A percentile compares a stretch with the other conserved stretches of the same genome.
Conservation (phyloP, 2,888 invertebrate species). For the Drosophila gaucha region DNA sequence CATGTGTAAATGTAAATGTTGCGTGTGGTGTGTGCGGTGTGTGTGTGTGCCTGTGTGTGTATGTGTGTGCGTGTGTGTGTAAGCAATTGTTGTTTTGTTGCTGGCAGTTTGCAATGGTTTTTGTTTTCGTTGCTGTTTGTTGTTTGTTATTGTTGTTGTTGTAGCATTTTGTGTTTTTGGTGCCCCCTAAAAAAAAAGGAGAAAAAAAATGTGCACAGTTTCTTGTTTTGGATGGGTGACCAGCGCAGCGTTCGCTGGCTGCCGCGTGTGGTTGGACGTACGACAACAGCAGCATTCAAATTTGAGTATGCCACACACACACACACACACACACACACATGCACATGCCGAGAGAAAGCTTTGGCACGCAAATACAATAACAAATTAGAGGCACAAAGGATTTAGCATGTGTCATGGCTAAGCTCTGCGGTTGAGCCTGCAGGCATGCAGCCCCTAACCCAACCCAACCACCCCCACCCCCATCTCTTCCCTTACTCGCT, state of each 20-base stretch:
- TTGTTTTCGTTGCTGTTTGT: slow-evolving; percentile 26
- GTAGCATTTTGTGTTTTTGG: slow-evolving; percentile 61
- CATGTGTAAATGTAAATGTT: slow-evolving; percentile 44
- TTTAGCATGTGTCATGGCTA: slow-evolving; percentile 77
- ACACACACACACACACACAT: slow-evolving; percentile 12
- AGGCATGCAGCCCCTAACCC: not conserved
- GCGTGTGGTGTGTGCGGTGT: slow-evolving; percentile 20
- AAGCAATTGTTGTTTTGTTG: slow-evolving; percentile 53
- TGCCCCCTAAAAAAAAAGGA: slow-evolving; percentile 52
- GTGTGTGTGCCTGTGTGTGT: slow-evolving; percentile 5
- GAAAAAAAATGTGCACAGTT: slow-evolving; percentile 53
- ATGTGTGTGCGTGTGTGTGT: slow-evolving; percentile 29
- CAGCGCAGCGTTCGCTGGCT: slow-evolving; percentile 46
- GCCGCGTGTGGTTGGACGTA: slow-evolving; percentile 67
- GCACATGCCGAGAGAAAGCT: slow-evolving; percentile 36
- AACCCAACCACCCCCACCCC: no score
- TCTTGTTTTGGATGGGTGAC: slow-evolving; percentile 66
- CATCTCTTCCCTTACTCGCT: not conserved
- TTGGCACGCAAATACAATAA: slow-evolving; percentile 78
- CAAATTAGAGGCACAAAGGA: slow-evolving; percentile 79
- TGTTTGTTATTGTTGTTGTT: slow-evolving; percentile 35
- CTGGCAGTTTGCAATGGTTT: slow-evolving; percentile 41
- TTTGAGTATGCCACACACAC: slow-evolving; percentile 53
- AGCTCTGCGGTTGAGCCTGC: slow-evolving; percentile 59
- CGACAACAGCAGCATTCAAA: slow-evolving; percentile 74